A percentile compares a stretch with the other conserved stretches of the same genome.
Evolutionary conservation across 2,113 vertebrate genomes (phyloP).

Genomic region (Mesocricetus auratus): DNA sequence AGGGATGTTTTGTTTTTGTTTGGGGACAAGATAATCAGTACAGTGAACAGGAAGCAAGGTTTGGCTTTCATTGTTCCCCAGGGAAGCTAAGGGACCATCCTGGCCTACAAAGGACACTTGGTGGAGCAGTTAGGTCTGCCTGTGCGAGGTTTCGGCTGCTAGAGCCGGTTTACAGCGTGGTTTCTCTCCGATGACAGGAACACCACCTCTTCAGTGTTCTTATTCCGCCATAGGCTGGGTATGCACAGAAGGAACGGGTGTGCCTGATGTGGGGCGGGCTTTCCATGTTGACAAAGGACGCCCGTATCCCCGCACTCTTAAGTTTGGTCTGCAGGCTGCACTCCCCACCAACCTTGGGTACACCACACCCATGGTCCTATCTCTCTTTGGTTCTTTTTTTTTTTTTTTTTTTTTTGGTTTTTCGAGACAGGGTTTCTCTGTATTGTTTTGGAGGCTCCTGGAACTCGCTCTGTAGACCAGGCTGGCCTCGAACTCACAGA

Average conservation of each 20-base stretch:
- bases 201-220: rapidly evolving
- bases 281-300: background rate
- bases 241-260: background rate
- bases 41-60: background rate
- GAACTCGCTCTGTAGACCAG: no score
- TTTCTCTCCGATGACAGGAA: background rate
- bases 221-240: background rate
- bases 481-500: no score
- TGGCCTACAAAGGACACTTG: background rate
- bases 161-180: no score
- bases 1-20: rapidly evolving
- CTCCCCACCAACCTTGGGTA: background rate
- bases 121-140: background rate
- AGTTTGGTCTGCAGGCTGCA: background rate
- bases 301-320: background rate
- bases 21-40: rapidly evolving
- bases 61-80: background rate
- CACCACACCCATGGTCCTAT: rapidly evolving
- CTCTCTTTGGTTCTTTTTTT: no score
- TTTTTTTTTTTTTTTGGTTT: no score
- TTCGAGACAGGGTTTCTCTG: no score
- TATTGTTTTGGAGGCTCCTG: no score
- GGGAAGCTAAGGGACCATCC: background rate
- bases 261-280: rapidly evolving
- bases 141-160: background rate